Evolutionary conservation across 2,797 vertebrate species (phyloP), one percentile per base, ranked within the genome.

Genomic region (Morelia viridis): DNA sequence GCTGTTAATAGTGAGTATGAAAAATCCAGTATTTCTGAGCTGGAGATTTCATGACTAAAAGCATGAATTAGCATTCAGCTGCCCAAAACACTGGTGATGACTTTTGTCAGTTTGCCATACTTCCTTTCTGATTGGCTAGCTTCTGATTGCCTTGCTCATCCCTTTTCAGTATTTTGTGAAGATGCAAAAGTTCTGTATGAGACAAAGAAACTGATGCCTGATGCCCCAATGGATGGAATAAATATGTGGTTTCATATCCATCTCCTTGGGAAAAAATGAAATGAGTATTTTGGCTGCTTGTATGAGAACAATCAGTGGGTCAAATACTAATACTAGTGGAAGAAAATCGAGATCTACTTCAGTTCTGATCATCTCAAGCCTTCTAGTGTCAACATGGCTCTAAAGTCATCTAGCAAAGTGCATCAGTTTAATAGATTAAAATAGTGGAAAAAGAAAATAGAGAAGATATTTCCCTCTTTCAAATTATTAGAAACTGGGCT

Each of bases 41-140:
- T 92, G 57, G 64, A 56, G 46, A 90, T 92, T 92, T 92, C n/a
- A 61, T 61, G 61, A 61, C 88, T 84, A 89, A 85, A 50, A 92
- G n/a, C 57, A 53, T 56, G 41, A 90, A 92, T 92, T 87, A 87
- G n/a, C 57, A 76, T 90, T 90, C n/a, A 58, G 57, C 65, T 71
- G 64, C 83, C 89, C 41, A 15, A 53, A 76, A 83, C 35, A 89
- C 19, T 61, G 57, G 35, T 76, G 88, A 87, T 53, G 22, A 41
- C 71, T 88, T 46, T 90, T 62, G 83, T 31, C 22, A 87, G 56
- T 41, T 17, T 92, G 28, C 26, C 86, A 92, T 87, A 28, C 53
- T 87, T 9, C 57, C 41, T 87, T 86, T 76, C 22, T 87, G 17
- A 61, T 61, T 86, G n/a, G 41, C 84, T 76, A 22, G 12, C 28